These are phyloP conservation scores for Cephonodes hylas DNA, from an alignment of 2,888 invertebrate species.

Conservation along the genomic window DNA sequence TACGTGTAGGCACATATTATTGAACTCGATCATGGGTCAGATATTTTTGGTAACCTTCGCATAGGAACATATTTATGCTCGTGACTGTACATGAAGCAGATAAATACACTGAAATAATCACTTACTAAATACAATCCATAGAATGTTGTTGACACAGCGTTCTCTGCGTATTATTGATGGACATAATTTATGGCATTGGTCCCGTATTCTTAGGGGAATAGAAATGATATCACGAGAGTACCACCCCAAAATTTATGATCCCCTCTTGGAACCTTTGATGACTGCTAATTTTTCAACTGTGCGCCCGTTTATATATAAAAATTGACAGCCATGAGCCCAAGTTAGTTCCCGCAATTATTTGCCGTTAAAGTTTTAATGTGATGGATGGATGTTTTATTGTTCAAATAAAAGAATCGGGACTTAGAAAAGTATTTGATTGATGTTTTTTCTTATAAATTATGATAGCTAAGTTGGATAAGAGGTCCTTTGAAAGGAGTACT, in stretches of 20 bases:
- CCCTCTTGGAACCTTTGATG: constrained; percentile 60
- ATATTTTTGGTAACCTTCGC: too few relatives aligned
- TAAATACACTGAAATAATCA: constrained; percentile 1
- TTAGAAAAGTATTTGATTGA: not conserved
- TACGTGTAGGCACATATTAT: too few relatives aligned
- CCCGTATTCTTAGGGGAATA: constrained; percentile 66
- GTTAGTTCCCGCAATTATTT: not conserved
- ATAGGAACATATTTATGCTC: too few relatives aligned
- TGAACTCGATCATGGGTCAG: too few relatives aligned
- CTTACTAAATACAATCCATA: constrained; percentile 22
- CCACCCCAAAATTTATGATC: constrained; percentile 70
- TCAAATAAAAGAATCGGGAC: not conserved
- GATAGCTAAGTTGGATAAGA: too few relatives aligned
- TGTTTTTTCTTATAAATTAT: not conserved
- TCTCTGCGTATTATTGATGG: constrained; percentile 71
- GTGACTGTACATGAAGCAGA: not conserved
- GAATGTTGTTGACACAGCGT: constrained; percentile 70
- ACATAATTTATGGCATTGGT: constrained; percentile 70
- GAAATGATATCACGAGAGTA: constrained; percentile 67
- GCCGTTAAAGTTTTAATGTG: not conserved
- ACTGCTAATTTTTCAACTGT: constrained; percentile 69
- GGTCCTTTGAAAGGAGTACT: too few relatives aligned
- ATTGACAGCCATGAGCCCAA: constrained; percentile 46
- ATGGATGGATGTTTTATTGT: not conserved
- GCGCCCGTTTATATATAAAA: constrained; percentile 34